Evolutionary conservation across 2,888 invertebrate genomes (phyloP), one percentile per base, ranked within the genome.

Genomic region (Seira musarum): DNA sequence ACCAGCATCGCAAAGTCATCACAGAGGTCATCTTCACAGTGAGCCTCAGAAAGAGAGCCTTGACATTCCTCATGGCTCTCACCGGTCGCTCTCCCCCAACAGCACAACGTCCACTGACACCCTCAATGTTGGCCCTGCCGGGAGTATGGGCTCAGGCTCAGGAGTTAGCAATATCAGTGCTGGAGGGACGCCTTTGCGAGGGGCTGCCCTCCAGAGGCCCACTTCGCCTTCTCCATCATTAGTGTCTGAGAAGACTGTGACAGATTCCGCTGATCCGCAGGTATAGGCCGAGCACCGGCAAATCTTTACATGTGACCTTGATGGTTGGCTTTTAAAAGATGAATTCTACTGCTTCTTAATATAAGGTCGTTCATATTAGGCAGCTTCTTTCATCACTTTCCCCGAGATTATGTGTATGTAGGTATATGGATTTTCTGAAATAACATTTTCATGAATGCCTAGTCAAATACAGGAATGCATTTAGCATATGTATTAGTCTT

Each of bases 201-300:
- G 92, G 77, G 93, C 93, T 89, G 92, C 93, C 87, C 90, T 93
- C 87, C 94, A 94, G 86, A 91, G 95, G 87, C 95, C 95, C 65
- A 92, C 95, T 25, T 97, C 96, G 87, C 97, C 97, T 1, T 96
- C 96, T 86, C 96, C 96, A 60, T 96, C 97, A 82, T 93, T 96
- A 87, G 94, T 94, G 87, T 96, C 96, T 87, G 97, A 97, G 88
- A 96, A 96, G 89, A 94, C 94, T 83, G 95, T 95, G 88, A 91
- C 92, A 85, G 95, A 95, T 88, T 83, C 84, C 19, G 80, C 71
- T 40, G 85, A 84, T 74, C 85, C 85, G n/a, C 84, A 82, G 83
- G 86, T 84, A 80, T 40, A n/a, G n/a, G n/a, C n/a, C n/a, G n/a
- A n/a, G n/a, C n/a, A n/a, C n/a, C n/a, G n/a, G n/a, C n/a, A n/a